Percentiles rank a stretch among this genome's conserved stretches.
phyloP scores from a whole-genome alignment of 1,140 invertebrate genomes.

The Drosophila athabasca region DNA sequence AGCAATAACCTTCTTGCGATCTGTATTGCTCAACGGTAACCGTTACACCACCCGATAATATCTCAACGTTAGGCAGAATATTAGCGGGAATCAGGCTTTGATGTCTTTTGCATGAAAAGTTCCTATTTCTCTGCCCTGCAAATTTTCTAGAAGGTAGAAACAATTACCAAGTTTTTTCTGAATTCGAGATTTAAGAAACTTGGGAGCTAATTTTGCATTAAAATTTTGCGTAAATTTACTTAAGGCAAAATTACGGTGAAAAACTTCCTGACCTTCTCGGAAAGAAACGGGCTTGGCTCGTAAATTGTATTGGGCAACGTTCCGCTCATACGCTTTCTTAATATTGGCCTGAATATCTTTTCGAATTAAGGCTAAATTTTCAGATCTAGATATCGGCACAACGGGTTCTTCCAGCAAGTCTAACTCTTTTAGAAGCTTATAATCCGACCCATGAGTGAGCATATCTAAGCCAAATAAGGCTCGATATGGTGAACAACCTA shows the following conservation, averaged over 20 bases:
- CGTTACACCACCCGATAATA: too few species aligned
- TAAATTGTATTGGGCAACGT: conserved; percentile 1
- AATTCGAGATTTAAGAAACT: conserved; percentile 5
- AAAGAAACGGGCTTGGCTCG: conserved; percentile 3
- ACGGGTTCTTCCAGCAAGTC: background rate
- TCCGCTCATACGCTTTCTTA: background rate
- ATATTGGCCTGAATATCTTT: background rate
- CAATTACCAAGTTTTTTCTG: conserved; percentile 9
- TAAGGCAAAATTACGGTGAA: conserved; percentile 16
- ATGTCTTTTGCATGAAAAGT: conserved; percentile 18
- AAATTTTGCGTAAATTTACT: conserved; percentile 24
- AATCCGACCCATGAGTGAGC: conserved; percentile 12
- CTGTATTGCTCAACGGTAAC: too few species aligned
- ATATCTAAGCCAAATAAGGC: conserved; percentile 30
- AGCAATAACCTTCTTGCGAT: too few species aligned
- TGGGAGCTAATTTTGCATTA: conserved; percentile 7
- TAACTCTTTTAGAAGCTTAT: background rate
- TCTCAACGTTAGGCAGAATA: background rate
- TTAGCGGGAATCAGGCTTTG: conserved; percentile 12
- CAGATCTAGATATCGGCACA: too few species aligned
- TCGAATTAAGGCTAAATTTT: background rate
- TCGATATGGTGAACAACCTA: conserved; percentile 25
- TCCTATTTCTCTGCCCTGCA: conserved; percentile 21
- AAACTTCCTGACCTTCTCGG: conserved; percentile 8
- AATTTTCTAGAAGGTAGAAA: conserved; percentile 9